phyloP scores from a whole-genome alignment of 2,113 vertebrate genomes.

The Halcyon malimbica region DNA sequence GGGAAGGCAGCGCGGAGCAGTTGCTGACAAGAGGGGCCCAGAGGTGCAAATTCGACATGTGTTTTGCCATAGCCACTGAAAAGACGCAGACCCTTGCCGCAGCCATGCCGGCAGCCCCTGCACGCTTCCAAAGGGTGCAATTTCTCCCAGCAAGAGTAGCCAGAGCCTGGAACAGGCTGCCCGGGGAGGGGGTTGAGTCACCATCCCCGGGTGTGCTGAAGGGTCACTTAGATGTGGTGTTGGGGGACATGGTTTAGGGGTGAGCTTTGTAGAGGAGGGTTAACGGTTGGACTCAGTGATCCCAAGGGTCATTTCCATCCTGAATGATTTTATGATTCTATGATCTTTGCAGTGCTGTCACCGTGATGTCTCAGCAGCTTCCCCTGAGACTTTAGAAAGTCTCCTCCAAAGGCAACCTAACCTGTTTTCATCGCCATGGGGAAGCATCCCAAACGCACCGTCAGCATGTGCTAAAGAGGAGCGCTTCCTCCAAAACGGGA shows the following conservation, averaged over 20 bases:
- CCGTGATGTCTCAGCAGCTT: neutral
- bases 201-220: too few relatives aligned
- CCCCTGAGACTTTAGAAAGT: neutral
- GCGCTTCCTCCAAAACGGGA: neutral
- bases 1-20: neutral
- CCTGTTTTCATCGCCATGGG: too few relatives aligned
- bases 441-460: accelerated
- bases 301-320: too few relatives aligned
- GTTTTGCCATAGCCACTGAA: neutral
- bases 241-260: too few relatives aligned
- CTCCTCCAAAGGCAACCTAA: neutral
- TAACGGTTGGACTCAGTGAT: too few relatives aligned
- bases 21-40: neutral
- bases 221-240: too few relatives aligned
- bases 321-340: too few relatives aligned
- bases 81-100: neutral
- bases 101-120: neutral
- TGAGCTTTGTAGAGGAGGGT: too few relatives aligned
- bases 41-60: neutral
- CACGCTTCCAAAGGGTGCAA: accelerated
- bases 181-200: too few relatives aligned
- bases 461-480: neutral
- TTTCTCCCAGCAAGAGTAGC: too few relatives aligned
- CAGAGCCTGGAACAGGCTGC: too few relatives aligned
- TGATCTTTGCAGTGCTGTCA: neutral